These are phyloP conservation scores for Piezodorus guildinii DNA, from an alignment of 1,140 invertebrate species.

Conservation along the genomic window DNA sequence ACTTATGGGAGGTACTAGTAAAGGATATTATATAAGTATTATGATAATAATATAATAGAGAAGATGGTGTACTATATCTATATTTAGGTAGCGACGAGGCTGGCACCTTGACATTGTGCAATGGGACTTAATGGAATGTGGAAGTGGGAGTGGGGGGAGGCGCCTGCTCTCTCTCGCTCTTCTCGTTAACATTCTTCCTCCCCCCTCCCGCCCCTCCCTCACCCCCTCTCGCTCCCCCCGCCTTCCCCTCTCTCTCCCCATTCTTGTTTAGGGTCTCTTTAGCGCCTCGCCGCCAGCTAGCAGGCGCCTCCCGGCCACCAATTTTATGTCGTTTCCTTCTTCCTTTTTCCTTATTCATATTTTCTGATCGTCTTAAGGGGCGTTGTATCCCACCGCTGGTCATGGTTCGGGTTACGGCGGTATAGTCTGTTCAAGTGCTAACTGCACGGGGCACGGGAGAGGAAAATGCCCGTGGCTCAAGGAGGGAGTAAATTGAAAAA, in stretches of 20 bases:
- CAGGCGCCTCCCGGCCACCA: neutral
- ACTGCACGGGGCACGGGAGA: too few species aligned
- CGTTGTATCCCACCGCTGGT: neutral
- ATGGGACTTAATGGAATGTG: neutral
- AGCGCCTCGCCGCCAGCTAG: neutral
- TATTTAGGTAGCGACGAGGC: neutral
- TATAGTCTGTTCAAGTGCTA: too few species aligned
- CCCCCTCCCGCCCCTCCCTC: conserved; percentile 6
- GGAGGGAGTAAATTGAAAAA: too few species aligned
- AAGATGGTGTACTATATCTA: too few species aligned
- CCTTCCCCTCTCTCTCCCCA: conserved; percentile 3
- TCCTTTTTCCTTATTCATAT: neutral
- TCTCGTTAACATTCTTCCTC: conserved; percentile 9
- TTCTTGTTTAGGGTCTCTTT: neutral
- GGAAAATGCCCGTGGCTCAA: too few species aligned
- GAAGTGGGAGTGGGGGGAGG: conserved; percentile 1
- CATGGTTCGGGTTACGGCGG: neutral
- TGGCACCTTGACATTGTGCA: conserved; percentile 4
- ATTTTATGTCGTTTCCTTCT: neutral
- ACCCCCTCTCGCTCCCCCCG: neutral
- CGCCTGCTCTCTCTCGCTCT: neutral
- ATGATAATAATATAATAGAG: too few species aligned
- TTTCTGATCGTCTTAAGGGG: neutral
- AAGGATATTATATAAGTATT: too few species aligned
- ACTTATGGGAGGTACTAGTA: too few species aligned